phyloP scores from a whole-genome alignment of 2,113 vertebrate species.

The Vulpes vulpes region DNA sequence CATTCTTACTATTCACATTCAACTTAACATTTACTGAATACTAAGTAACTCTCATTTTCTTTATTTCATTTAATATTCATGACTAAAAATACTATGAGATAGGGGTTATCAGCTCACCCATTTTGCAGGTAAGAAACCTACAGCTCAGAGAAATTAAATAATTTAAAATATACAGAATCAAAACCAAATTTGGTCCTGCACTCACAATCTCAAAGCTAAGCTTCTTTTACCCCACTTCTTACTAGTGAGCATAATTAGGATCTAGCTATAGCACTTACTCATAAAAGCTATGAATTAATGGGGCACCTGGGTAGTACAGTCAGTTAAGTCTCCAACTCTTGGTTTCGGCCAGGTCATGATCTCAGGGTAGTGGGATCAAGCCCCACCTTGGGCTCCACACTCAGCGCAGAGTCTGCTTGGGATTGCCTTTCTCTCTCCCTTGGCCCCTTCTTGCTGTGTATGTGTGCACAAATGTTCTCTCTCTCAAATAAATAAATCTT shows the following conservation, averaged over 20 bases:
- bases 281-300: constrained; percentile 45
- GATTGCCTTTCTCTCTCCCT: not conserved
- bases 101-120: not conserved
- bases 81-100: not conserved
- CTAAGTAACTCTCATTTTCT: not conserved
- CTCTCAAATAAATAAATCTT: not conserved
- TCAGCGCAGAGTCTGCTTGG: not conserved
- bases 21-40: constrained; percentile 33
- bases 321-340: not conserved
- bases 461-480: not conserved
- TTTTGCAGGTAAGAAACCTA: constrained; percentile 6
- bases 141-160: not conserved
- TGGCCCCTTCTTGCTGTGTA: not conserved
- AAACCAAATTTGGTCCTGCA: not conserved
- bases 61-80: constrained; percentile 47
- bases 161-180: not conserved
- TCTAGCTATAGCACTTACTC: not conserved
- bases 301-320: not conserved
- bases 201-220: not conserved
- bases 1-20: constrained; percentile 35
- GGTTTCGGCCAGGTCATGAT: not conserved
- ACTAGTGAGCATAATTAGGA: constrained; percentile 18
- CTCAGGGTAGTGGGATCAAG: not conserved
- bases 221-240: not conserved
- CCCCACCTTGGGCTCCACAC: not conserved